phyloP scores from a whole-genome alignment of 2,797 vertebrate species.

The Myotis planiceps region DNA sequence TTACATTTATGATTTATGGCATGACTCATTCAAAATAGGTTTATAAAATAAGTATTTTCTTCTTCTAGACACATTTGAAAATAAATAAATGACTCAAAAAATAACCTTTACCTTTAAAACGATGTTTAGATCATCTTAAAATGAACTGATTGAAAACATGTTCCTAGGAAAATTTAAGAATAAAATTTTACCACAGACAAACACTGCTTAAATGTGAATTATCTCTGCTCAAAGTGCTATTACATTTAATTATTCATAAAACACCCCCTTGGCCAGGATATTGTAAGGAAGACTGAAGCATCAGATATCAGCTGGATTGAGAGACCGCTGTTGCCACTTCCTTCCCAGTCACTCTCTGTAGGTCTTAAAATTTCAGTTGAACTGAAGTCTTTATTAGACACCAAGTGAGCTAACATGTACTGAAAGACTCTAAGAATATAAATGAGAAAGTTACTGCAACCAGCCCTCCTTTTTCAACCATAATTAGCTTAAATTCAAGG shows the following conservation, averaged over 20 bases:
- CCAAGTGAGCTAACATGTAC: background rate
- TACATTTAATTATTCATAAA: background rate
- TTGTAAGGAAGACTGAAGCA: background rate
- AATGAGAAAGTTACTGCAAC: constrained; percentile 30
- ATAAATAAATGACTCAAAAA: constrained; percentile 5
- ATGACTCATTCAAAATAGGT: background rate
- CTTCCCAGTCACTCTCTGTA: background rate
- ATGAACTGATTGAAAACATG: constrained; percentile 14
- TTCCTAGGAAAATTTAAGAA: background rate
- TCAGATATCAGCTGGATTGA: background rate
- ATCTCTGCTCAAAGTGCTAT: background rate
- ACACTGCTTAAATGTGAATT: background rate
- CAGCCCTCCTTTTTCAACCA: background rate
- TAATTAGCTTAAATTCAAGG: constrained; percentile 31
- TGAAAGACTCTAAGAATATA: constrained; percentile 42
- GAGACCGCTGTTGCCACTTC: background rate
- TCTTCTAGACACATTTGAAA: background rate
- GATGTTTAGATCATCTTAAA: constrained; percentile 10
- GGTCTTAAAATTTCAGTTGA: background rate
- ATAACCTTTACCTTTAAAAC: constrained; percentile 29
- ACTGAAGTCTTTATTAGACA: constrained; percentile 10
- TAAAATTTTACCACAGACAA: constrained; percentile 19
- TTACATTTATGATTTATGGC: background rate
- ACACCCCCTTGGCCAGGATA: background rate
- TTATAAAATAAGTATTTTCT: background rate